phyloP scores from a whole-genome alignment of 2,888 invertebrate genomes.

The Synanthedon formicaeformis region DNA sequence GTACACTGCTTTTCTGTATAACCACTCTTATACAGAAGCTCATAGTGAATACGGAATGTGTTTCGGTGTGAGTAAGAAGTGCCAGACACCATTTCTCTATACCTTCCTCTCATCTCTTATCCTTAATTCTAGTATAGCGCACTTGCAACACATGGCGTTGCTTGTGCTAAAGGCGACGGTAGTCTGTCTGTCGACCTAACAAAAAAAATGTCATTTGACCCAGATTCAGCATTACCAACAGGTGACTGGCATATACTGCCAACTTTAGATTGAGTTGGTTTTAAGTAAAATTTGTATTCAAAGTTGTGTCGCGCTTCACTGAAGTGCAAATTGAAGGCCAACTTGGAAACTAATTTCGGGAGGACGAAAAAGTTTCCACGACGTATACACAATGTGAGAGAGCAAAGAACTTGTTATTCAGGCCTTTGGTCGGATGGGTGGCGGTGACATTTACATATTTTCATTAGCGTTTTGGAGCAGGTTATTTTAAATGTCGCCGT shows the following conservation, averaged over 20 bases:
- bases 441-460: conserved; percentile 13
- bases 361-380: conserved; percentile 20
- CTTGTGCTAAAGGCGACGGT: no score
- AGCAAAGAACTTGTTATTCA: conserved; percentile 12
- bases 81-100: no score
- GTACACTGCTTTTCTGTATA: no score
- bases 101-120: no score
- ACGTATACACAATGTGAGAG: conserved; percentile 14
- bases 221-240: conserved; percentile 11
- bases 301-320: conserved; percentile 33
- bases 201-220: no score
- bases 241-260: conserved; percentile 17
- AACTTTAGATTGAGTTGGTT: conserved; percentile 41
- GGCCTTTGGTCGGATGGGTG: conserved; percentile 8
- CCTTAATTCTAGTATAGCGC: no score
- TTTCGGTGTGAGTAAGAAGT: no score
- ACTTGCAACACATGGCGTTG: no score
- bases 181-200: no score
- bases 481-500: not conserved
- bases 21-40: no score
- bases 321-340: conserved; percentile 48
- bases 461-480: conserved; percentile 8
- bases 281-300: conserved; percentile 43
- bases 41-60: no score
- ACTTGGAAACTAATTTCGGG: conserved; percentile 33